A percentile compares a stretch with the other conserved stretches of the same genome.
phyloP scores from a whole-genome alignment of 1,140 invertebrate species.

The Agrilus planipennis region DNA sequence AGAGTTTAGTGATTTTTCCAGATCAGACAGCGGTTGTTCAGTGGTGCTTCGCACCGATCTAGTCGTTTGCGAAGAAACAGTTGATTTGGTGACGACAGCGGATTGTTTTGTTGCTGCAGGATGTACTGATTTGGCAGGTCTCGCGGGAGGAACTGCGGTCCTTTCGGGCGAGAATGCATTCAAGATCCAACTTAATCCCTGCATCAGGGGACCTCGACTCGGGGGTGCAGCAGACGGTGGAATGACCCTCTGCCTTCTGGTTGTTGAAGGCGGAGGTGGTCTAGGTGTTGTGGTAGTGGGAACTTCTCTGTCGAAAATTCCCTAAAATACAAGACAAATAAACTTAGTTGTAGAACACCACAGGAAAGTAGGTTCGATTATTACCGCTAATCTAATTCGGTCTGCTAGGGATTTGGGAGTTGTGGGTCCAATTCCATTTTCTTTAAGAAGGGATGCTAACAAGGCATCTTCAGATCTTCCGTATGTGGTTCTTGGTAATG shows the following conservation, averaged over 20 bases:
- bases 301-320: slow-evolving; percentile 15
- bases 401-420: slow-evolving; percentile 43
- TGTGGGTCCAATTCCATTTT: slow-evolving; percentile 52
- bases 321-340: slow-evolving; percentile 15
- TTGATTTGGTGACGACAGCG: too few relatives aligned
- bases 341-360: not conserved
- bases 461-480: slow-evolving; percentile 50
- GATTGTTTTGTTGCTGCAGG: not conserved
- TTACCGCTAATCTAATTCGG: not conserved
- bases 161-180: slow-evolving; percentile 24
- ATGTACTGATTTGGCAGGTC: not conserved
- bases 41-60: too few relatives aligned
- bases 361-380: not conserved
- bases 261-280: slow-evolving; percentile 14
- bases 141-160: slow-evolving; percentile 15
- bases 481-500: slow-evolving; percentile 25
- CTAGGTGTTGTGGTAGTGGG: slow-evolving; percentile 14
- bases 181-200: slow-evolving; percentile 29
- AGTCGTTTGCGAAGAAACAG: slow-evolving; percentile 7
- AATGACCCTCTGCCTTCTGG: slow-evolving; percentile 12
- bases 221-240: slow-evolving; percentile 14
- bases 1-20: too few relatives aligned
- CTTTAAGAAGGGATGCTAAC: slow-evolving; percentile 51
- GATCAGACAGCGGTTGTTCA: too few relatives aligned
- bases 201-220: slow-evolving; percentile 22